Evolutionary conservation across 2,113 vertebrate genomes (phyloP).

Genomic region (Gopherus evgoodei): DNA sequence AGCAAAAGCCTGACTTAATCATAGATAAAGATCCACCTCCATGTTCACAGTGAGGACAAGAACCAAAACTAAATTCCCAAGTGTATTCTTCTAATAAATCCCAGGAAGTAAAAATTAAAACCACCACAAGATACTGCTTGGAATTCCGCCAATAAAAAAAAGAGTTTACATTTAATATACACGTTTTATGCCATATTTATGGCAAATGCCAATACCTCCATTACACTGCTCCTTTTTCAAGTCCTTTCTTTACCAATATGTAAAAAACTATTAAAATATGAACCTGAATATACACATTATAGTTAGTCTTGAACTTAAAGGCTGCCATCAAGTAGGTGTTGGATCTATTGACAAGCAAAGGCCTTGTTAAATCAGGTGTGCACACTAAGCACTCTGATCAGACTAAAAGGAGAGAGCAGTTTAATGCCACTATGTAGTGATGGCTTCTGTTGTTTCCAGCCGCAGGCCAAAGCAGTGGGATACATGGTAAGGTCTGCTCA

Average conservation of each 20-base stretch:
- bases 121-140: not conserved
- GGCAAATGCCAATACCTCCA: not conserved
- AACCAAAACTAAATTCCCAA: not conserved
- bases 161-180: not conserved
- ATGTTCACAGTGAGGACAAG: not conserved
- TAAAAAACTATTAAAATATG: not conserved
- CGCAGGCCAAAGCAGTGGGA: too few relatives aligned
- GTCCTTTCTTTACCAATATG: not conserved
- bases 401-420: too few relatives aligned
- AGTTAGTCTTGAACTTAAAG: too few relatives aligned
- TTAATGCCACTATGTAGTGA: too few relatives aligned
- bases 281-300: not conserved
- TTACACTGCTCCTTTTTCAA: not conserved
- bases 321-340: too few relatives aligned
- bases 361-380: too few relatives aligned
- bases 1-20: not conserved
- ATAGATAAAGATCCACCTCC: not conserved
- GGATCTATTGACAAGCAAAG: too few relatives aligned
- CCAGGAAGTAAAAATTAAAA: not conserved
- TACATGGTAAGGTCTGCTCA: too few relatives aligned
- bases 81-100: fast-evolving
- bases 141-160: not conserved
- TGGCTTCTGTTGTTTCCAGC: too few relatives aligned
- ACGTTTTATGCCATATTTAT: not conserved
- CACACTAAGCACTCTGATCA: too few relatives aligned